Evolutionary conservation across 2,888 invertebrate genomes (phyloP), one percentile per base, ranked within the genome.

Genomic region (Tanaodytes sp.): DNA sequence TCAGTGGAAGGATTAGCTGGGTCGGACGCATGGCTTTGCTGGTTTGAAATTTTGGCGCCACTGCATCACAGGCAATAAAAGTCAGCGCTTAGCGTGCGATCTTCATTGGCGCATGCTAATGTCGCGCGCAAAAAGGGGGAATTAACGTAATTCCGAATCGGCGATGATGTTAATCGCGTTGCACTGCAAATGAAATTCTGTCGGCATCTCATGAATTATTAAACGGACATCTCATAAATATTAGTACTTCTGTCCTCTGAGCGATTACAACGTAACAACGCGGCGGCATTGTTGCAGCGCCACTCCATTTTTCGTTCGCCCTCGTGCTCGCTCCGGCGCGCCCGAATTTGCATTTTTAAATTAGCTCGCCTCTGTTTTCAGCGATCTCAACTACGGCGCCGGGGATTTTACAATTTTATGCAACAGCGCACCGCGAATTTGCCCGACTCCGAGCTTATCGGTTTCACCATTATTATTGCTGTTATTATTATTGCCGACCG

Each of bases 331-430:
- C 43, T 42, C 15, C 18, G 14, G 40, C 62, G 15, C 70, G 48
- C 62, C 57, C 75, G 76, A 83, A 84, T 84, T 84, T 84, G 84
- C 84, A 84, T 84, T 84, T 84, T 84, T 83, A 84, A 84, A 84
- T 84, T 84, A 84, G 84, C 84, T 81, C 82, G 81, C 79, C 80
- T 80, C 81, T 83, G 83, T 83, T 83, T 83, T 84, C 82, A 81
- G 82, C 82, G 81, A 82, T 82, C 84, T 81, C 72, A 68, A 62
- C 63, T 40, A 49, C 70, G 68, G 72, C 71, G 70, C 70, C 71
- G 71, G 75, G 75, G 78, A 77, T 79, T 84, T 82, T 80, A 82
- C 82, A 82, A 84, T 84, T 84, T 84, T 83, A 84, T 82, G 83
- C 82, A 80, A 82, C 81, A 79, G 75, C 79, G 80, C 80, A 76